Base-by-base conservation (phyloP, 2,113 vertebrate genomes). In the Pelmatolapia mariae region DNA sequence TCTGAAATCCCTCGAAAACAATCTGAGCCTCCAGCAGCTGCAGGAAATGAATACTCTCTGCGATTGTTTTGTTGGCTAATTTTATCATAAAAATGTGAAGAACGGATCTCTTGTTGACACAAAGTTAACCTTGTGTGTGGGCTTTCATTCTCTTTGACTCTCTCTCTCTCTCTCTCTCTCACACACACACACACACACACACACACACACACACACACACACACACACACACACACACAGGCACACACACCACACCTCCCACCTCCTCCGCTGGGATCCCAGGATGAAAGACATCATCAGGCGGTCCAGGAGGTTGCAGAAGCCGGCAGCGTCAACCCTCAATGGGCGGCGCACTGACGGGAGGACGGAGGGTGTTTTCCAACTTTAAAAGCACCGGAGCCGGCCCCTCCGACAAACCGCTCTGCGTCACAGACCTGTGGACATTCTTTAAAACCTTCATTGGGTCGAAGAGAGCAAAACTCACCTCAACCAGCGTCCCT, bases 301-400 rank as follows among this genome's bases (percentile, higher is more conserved):
- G 92, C 93, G 68, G 90, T 84, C 89, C 89, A 76, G 95, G 94
- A 94, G 95, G 91, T 90, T 92, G 94, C 91, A 94, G 92, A 95
- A 94, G 89, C 84, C 63, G 90, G 94, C 90, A 94, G 97, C 97
- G 97, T 98, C 97, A 98, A 93, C 92, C 87, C 63, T 87, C 91
- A 86, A 95, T 96, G 97, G 97, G 97, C 97, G 97, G 97, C 90
- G 96, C 96, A 88, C 94, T 47, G 92, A 90, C 82, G 12, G 87
- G 86, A 92, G 95, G 91, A 92, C 93, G 92, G 93, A 95, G 93
- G 97, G 97, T 97, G 96, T 98, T 98, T 98, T 97, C 98, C 98
- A 97, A 97, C 96, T 98, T 98, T 98, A 98, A 98, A 98, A 98
- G 97, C 96, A 95, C 96, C 91, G 96, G 92, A 95, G 96, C 93